Base-by-base conservation (phyloP, 2,888 invertebrate genomes). In the Latrodectus hesperus region DNA sequence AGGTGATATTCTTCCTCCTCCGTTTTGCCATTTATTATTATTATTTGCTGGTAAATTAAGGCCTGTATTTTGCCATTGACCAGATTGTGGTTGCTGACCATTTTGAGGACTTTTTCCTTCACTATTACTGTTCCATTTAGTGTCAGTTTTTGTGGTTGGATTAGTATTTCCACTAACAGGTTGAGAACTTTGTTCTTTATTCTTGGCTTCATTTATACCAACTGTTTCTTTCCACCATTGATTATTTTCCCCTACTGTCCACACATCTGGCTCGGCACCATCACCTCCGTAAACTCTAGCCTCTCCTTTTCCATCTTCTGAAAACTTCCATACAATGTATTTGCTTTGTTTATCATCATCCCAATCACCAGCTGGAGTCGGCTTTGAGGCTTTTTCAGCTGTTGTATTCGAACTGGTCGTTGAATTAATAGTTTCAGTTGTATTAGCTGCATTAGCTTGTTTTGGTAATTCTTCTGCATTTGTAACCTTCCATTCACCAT, bases 261-360 rank as follows among this genome's bases (percentile, higher is more conserved):
- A 88, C 9, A 88, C 88, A 70, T 79, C 83, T 22, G 88, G 84
- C 17, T 84, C 88, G 9, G 67, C 65, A 14, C 84, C 84, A 38
- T 64, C 71, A n/a, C 88, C 88, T n/a, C 70, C 75, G n/a, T 83
- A 88, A 22, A 88, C 82, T 16, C 79, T 77, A 26, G 87, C 87
- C 68, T 88, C 87, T 11, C 84, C 88, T 68, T 88, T 79, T 16
- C 84, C 84, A 75, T 88, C 67, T 17, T 84, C 88, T 3, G 79
- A 79, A 75, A 88, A 88, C 17, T 88, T 88, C 88, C 88, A 88
- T 26, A 88, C 84, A 49, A 88, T 68, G 22, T 88, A 88, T 38
- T 77, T 73, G 3, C 84, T 84, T 49, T 88, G 77, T 67, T 82
- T 84, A 49, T 74, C 76, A 71, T 84, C 88, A 80, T 88, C 88